Evolutionary conservation across 2,888 invertebrate species (phyloP).

Genomic region (Sylvicola fuscatus): DNA sequence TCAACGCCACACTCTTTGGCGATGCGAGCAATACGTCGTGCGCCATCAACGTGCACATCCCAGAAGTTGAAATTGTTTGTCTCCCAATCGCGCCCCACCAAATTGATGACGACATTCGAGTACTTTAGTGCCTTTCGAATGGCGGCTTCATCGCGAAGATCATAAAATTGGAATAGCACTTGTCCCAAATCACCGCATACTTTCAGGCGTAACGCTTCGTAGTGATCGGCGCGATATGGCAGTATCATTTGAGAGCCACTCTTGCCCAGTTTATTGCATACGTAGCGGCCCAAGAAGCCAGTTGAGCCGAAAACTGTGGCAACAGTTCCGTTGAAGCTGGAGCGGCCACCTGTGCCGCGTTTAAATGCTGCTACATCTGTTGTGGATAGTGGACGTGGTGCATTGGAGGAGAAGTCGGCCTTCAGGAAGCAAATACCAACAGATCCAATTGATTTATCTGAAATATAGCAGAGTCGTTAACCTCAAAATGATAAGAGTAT

Average conservation of each 20-base stretch:
- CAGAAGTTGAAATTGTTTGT: constrained; percentile 74
- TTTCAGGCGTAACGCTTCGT: constrained; percentile 57
- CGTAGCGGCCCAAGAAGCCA: constrained; percentile 74
- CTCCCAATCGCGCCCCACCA: constrained; percentile 81
- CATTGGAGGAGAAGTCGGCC: constrained; percentile 16
- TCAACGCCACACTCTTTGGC: constrained; percentile 64
- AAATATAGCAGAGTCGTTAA: constrained; percentile 10
- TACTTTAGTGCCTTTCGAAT: constrained; percentile 71
- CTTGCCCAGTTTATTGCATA: constrained; percentile 80
- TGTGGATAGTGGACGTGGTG: constrained; percentile 22
- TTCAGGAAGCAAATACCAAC: constrained; percentile 19
- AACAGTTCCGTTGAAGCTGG: constrained; percentile 90
- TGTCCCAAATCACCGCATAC: constrained; percentile 89
- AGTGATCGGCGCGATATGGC: constrained; percentile 78
- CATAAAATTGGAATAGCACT: constrained; percentile 69
- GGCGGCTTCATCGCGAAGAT: constrained; percentile 68
- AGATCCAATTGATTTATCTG: constrained; percentile 11
- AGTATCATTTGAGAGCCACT: constrained; percentile 72
- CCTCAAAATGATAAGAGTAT: neutral
- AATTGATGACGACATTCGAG: constrained; percentile 92
- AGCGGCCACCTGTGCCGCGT: constrained; percentile 76
- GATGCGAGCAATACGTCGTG: constrained; percentile 58
- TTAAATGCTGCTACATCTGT: constrained; percentile 47
- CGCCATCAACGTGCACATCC: constrained; percentile 74
- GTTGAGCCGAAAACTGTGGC: constrained; percentile 94